Base-by-base conservation (phyloP, 1,140 invertebrate species). In the Sarcophaga bullata region DNA sequence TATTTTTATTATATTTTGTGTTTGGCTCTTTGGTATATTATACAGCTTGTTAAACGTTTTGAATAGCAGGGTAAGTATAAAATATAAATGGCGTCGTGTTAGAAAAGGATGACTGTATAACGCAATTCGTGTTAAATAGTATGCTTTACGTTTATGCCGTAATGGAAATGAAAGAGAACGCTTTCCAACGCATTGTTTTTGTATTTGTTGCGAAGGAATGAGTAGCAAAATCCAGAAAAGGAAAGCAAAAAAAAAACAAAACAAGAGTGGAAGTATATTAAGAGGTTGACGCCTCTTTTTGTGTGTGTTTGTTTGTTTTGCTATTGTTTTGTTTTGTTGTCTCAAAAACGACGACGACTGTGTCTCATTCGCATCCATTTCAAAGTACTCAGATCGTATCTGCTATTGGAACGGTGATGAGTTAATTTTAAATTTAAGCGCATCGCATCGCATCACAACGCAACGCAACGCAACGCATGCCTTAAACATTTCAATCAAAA, bases 331-430 rank as follows among this genome's bases (percentile, higher is more conserved):
- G 54, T 76, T 11, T 72, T 72, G 17, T 25, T 72, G 19, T 76
- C 9, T 76, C 73, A n/a, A 58, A n/a, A 58, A n/a, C 54, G 25
- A 58, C 62, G n/a, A 6, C 17, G n/a, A 68, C 17, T 68, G 62
- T 48, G 75, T 78, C 50, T 78, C 75, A 46, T 50, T 78, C 50
- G 75, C 75, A 78, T 78, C 75, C 75, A 78, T 78, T 78, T 50
- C 15, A 76, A 47, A 78, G 50, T 50, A 68, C 49, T 78, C 75
- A 78, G 75, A 78, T 78, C 50, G 75, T 78, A 78, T 78, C 75
- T 78, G 75, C 75, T 50, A 78, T 78, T 78, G 75, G 75, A 78
- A 52, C 75, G 75, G 75, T 78, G 75, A 78, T 78, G 75, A 78
- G 75, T 78, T 78, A 78, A 78, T 78, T 78, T 78, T 78, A 78